Percentiles rank a stretch among this genome's conserved stretches.
Conservation (phyloP, 1,140 invertebrate genomes). For the Lepidurus arcticus region DNA sequence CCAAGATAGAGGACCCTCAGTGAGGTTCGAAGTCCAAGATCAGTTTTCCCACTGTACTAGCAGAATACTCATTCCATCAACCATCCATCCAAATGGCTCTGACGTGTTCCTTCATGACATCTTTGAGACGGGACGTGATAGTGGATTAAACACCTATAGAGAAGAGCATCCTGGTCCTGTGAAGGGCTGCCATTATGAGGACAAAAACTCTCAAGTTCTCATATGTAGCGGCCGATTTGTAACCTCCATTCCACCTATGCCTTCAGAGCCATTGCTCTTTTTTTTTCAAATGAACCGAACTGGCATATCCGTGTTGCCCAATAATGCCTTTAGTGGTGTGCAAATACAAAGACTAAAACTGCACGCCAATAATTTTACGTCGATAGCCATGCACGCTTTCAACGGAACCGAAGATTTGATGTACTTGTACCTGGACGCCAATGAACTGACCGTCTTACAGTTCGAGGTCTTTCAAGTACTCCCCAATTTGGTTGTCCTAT, state of each 20-base stretch:
- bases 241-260: conserved; percentile 23
- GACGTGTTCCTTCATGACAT: conserved; percentile 31
- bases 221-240: conserved; percentile 25
- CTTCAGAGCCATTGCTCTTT: conserved; percentile 18
- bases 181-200: conserved; percentile 29
- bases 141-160: background rate
- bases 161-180: conserved; percentile 12
- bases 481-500: conserved; percentile 25
- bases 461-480: conserved; percentile 29
- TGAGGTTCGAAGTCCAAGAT: background rate
- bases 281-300: conserved; percentile 31
- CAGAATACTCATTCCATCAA: conserved; percentile 28
- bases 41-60: background rate
- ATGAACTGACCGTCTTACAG: conserved; percentile 18
- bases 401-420: conserved; percentile 24
- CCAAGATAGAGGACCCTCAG: background rate
- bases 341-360: conserved; percentile 25
- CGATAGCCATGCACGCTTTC: conserved; percentile 27
- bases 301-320: background rate
- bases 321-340: conserved; percentile 21
- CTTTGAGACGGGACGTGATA: background rate
- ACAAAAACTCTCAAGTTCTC: background rate
- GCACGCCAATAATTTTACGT: conserved; percentile 14
- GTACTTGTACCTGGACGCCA: conserved; percentile 29
- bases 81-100: conserved; percentile 29